A percentile compares a stretch with the other conserved stretches of the same genome.
Conservation (phyloP, 2,888 invertebrate genomes). For the Lasioglossum marginatum region DNA sequence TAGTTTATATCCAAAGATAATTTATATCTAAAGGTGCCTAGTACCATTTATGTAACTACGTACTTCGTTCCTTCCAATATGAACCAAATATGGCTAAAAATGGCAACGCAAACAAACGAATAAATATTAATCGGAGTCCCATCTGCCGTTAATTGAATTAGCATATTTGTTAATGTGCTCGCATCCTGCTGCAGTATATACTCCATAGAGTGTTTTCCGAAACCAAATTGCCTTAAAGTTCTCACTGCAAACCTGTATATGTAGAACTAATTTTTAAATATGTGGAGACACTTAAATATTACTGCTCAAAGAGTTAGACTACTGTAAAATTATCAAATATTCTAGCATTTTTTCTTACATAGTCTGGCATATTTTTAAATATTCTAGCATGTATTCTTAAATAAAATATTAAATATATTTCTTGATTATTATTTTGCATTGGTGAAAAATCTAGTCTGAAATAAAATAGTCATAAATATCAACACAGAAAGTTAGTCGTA, state of each 20-base stretch:
- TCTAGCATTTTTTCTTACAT: not conserved
- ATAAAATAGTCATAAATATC: too few relatives aligned
- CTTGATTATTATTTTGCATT: not conserved
- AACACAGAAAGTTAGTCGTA: too few relatives aligned
- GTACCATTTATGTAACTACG: not conserved
- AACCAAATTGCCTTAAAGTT: constrained; percentile 88
- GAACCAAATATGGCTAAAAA: constrained; percentile 90
- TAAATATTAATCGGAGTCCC: constrained; percentile 82
- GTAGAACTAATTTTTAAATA: not conserved
- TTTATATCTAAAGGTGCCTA: not conserved
- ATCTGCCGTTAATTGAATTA: constrained; percentile 81
- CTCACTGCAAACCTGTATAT: constrained; percentile 87
- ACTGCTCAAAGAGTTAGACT: not conserved
- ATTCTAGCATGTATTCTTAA: not conserved
- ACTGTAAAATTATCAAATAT: not conserved
- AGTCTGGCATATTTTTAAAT: too few relatives aligned
- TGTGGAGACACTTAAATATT: not conserved
- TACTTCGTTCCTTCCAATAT: constrained; percentile 88
- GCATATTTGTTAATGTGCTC: constrained; percentile 85
- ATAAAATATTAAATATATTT: not conserved
- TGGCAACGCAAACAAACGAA: constrained; percentile 83
- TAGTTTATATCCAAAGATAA: too few relatives aligned
- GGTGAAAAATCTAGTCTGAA: too few relatives aligned
- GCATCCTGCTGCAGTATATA: constrained; percentile 87
- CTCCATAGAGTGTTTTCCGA: constrained; percentile 88